Conservation (phyloP, 2,797 vertebrate genomes). For the Garrulus glandarius region DNA sequence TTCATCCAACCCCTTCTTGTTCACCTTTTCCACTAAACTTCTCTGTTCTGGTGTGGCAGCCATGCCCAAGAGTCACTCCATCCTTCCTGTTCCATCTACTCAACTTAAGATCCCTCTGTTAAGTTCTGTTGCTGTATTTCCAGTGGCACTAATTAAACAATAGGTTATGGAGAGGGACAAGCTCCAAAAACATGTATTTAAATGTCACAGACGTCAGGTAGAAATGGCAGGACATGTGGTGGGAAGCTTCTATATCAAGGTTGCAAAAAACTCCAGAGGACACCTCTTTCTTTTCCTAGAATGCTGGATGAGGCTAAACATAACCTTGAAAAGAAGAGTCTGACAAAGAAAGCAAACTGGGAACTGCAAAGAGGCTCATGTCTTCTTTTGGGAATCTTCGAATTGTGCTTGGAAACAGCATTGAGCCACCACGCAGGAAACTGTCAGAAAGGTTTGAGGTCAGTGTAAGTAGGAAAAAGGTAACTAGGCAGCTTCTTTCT, state of each 20-base stretch:
- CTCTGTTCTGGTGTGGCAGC: background rate
- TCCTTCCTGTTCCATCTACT: background rate
- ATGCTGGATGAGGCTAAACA: background rate
- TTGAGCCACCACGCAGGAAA: background rate
- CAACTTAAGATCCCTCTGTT: background rate
- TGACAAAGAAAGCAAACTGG: background rate
- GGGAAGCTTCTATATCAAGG: background rate
- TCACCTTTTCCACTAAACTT: background rate
- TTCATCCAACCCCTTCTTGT: background rate
- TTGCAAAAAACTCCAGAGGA: background rate
- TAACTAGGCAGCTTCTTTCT: background rate
- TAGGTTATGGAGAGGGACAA: background rate
- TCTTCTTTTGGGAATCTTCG: background rate
- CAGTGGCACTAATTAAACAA: constrained; percentile 26
- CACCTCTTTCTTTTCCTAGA: background rate
- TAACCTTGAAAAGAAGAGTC: background rate
- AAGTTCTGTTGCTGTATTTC: background rate
- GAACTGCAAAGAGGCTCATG: background rate
- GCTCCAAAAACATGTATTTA: background rate
- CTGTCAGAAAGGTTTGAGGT: background rate
- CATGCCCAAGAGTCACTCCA: background rate
- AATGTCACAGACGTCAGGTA: background rate
- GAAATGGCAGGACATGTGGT: background rate
- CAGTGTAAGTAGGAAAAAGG: background rate
- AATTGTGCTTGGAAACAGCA: background rate